phyloP scores from a whole-genome alignment of 2,888 invertebrate species.

The Amiota minor region DNA sequence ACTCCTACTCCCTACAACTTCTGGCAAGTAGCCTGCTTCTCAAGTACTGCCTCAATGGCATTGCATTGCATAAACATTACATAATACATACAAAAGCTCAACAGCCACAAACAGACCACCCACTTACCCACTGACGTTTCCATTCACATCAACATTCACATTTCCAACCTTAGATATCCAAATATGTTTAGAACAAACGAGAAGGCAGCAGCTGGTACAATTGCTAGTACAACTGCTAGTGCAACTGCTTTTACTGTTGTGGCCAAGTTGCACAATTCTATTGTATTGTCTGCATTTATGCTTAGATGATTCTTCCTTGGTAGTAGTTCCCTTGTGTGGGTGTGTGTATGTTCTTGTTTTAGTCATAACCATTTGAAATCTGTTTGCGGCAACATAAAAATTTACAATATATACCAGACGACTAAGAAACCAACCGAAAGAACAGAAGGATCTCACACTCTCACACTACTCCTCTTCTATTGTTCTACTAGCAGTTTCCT shows the following conservation, averaged over 20 bases:
- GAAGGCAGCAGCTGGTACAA: constrained; percentile 35
- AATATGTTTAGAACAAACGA: too few relatives aligned
- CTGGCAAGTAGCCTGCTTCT: background rate
- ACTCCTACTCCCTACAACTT: background rate
- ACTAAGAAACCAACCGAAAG: background rate
- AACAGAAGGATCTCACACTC: constrained; percentile 4
- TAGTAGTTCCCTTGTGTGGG: constrained; percentile 27
- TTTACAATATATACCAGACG: constrained; percentile 55
- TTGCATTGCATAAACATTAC: constrained; percentile 48
- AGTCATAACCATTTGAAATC: constrained; percentile 59
- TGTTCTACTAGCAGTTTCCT: too few relatives aligned
- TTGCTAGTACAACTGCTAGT: constrained; percentile 27
- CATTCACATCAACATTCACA: constrained; percentile 29
- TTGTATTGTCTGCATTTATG: constrained; percentile 49
- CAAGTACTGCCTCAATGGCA: constrained; percentile 32
- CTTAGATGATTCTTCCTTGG: constrained; percentile 24
- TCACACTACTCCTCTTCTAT: too few relatives aligned
- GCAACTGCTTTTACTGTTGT: constrained; percentile 55
- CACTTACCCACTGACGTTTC: constrained; percentile 5
- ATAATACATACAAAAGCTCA: constrained; percentile 28
- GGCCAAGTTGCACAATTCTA: constrained; percentile 41
- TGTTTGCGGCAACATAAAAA: constrained; percentile 65
- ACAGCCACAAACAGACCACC: background rate
- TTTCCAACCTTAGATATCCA: constrained; percentile 37
- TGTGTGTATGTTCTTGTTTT: constrained; percentile 45